Conservation (phyloP, 2,888 invertebrate genomes). For the Elmis aenea region DNA sequence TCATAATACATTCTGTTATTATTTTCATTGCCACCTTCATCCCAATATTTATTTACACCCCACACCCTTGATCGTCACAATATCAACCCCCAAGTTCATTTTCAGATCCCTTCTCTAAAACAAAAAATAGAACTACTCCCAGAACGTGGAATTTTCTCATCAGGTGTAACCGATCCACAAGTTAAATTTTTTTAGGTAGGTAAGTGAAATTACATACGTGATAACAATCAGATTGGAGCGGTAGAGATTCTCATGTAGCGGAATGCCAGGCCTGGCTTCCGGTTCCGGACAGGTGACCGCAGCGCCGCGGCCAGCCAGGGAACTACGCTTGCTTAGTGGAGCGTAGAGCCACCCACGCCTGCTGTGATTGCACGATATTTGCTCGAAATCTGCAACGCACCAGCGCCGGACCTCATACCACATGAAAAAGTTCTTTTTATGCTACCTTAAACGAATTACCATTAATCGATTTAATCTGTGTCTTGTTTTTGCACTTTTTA, state of each 20-base stretch:
- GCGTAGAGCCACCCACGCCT: slow-evolving; percentile 41
- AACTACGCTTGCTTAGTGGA: slow-evolving; percentile 46
- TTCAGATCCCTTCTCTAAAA: neutral
- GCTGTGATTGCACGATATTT: slow-evolving; percentile 27
- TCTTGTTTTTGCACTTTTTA: too few species aligned
- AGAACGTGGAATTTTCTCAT: neutral
- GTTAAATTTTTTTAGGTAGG: too few species aligned
- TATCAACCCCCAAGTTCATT: neutral
- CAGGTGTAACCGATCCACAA: slow-evolving; percentile 1
- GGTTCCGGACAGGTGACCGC: slow-evolving; percentile 47
- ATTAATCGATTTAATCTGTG: too few species aligned
- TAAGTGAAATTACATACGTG: slow-evolving; percentile 10
- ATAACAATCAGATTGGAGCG: slow-evolving; percentile 16
- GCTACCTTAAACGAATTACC: too few species aligned
- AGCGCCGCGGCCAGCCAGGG: slow-evolving; percentile 36
- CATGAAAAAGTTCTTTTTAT: too few species aligned
- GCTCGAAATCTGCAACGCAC: slow-evolving; percentile 6
- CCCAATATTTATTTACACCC: too few species aligned
- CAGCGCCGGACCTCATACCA: too few species aligned
- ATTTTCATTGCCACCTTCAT: too few species aligned
- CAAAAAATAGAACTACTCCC: neutral
- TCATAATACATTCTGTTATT: too few species aligned
- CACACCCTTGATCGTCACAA: too few species aligned
- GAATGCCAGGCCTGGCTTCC: slow-evolving; percentile 44
- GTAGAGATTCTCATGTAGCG: slow-evolving; percentile 40